Base-by-base conservation (phyloP, 92 coral and sea anemone genomes). In the Palythoa caribaeorum region DNA sequence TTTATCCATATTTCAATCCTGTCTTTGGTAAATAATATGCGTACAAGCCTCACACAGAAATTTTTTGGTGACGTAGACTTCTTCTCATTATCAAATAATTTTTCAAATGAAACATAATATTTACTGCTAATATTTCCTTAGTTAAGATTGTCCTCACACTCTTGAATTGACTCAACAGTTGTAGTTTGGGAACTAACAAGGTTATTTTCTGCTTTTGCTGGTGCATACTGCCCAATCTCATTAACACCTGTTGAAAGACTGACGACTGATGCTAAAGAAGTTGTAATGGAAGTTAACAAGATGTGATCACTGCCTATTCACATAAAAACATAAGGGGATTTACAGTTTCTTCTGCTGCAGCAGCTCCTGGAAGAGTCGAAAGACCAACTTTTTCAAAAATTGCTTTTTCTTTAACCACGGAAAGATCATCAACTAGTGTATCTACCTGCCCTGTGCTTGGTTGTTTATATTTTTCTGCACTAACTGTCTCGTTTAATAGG, bases 51-150 rank as follows among this genome's bases (percentile, higher is more conserved):
- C 76, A 71, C 51, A 37, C 76, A 71, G 51, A 71, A 37, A 5
- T 71, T 71, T 71, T 72, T 38, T 38, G 77, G 77, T 38, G 54
- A 72, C 10, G 77, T 73, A 6, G 77, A 39, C 53, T 73, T 73
- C 28, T 38, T 73, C 21, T 3, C 38, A 9, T 38, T 73, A 0
- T 38, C 21, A 0, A 73, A 4, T 4, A 40, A 17, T 73, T 73
- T n/a, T 16, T 73, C 54, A 1, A 8, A 73, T 39, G 77, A 17
- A 2, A 73, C n/a, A 13, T 38, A 13, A 40, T 73, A 73, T 39
- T 36, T 37, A 7, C 39, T 69, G 44, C 40, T 7, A 0, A 37
- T 12, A 69, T 69, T 3, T 7, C 40, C 44, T 2, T 9, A 1
- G 9, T 1, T 3, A 68, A 68, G 8, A 70, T 70, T 28, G 39